Base-by-base conservation (phyloP, 2,113 vertebrate species). In the Tauraco erythrolophus region DNA sequence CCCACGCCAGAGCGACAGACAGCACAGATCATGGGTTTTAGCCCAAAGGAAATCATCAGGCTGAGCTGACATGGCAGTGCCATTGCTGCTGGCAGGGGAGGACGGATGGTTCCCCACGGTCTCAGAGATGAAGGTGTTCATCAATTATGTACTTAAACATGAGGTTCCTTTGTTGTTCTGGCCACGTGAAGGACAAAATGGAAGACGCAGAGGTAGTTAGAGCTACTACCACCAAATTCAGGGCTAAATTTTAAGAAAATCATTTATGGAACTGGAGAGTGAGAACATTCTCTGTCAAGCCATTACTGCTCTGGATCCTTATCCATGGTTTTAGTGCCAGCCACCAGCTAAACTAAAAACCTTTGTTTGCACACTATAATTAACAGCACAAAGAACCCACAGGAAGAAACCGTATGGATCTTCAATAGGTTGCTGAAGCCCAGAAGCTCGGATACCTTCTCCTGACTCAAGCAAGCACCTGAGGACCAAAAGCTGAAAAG, bases 21-120 rank as follows among this genome's bases (percentile, higher is more conserved):
- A 31, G 14, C 58, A 50, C 0, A 3, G 51, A 7, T 11, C 5
- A 2, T 5, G 24, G 35, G 23, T 13, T 64, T 43, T 27, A 81
- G 35, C 46, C 80, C 51, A 37, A 37, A 45, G 72, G 37, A 71
- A 45, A 41, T 4, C 19, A 7, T 27, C n/a, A 6, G 31, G 8
- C 18, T 56, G 45, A 61, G 81, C 58, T 85, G 89, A 62, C 18
- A 6, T 2, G 46, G 18, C 41, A 48, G 8, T 19, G 58, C 6
- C 45, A 17, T 11, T 39, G 84, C 37, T 33, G 28, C 31, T 22
- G 9, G 31, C 50, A 50, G 5, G 2, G 69, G 33, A 87, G 64
- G 41, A 43, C 0, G 1, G 33, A 71, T 24, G 18, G 68, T 1
- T 64, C 57, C 45, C 64, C 56, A n/a, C 9, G 27, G 56, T 22